Base-by-base conservation (phyloP, 1,140 invertebrate genomes). In the Camponotus pennsylvanicus region DNA sequence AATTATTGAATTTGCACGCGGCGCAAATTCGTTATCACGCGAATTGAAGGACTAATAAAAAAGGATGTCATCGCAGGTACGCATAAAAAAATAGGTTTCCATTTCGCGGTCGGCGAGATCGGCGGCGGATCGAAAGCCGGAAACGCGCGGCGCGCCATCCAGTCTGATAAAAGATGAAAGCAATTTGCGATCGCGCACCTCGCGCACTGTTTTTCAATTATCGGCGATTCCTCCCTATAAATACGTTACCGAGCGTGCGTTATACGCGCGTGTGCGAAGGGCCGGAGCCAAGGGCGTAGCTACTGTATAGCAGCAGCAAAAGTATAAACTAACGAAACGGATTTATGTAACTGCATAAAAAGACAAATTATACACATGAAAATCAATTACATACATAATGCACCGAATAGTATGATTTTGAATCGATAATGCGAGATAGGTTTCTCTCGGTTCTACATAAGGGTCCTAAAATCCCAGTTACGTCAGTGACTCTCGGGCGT, bases 171-270 rank as follows among this genome's bases (percentile, higher is more conserved):
- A 83, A 73, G 79, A 83, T 83, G 79, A 83, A 73, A 83, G 73
- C 82, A 85, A 85, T 85, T 85, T 78, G 82, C 82, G 59, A 77
- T 64, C 59, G 42, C 49, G 70, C 70, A 21, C 61, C 61, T 79
- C 71, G 61, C 61, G 61, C 61, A 82, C 63, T 45, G 86, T 87
- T 85, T 87, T 85, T 57, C 80, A 85, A 75, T 77, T 87, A 87
- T 87, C 86, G 86, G 52, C 52, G 52, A 57, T 85, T 66, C 55
- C 67, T 83, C 61, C 67, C 66, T 61, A 70, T 75, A 85, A 78
- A 85, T 78, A 76, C 73, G 82, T 84, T 75, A 84, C 57, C 80
- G 57, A 45, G 45, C 52, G 64, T 73, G 67, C 66, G 78, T 71
- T 71, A 73, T 45, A 63, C 57, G 59, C 71, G 75, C 73, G 73